Evolutionary conservation across 1,140 invertebrate species (phyloP).

Genomic region (Drosophila sturtevanti): DNA sequence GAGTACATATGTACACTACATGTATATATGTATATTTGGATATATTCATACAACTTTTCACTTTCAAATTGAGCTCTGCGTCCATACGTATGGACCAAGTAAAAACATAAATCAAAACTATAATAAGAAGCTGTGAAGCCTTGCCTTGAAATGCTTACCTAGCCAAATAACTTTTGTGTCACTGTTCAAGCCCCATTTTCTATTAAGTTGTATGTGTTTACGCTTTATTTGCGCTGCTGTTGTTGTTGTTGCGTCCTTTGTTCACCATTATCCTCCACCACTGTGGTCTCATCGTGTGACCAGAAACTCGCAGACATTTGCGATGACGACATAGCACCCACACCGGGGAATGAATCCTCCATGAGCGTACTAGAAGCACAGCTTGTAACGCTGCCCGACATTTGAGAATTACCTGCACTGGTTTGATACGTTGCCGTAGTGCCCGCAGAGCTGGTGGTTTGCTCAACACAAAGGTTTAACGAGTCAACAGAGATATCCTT

Average conservation of each 20-base stretch:
- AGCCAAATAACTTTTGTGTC: slow-evolving; percentile 63
- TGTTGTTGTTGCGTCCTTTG: slow-evolving; percentile 32
- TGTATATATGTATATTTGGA: neutral
- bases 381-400: slow-evolving; percentile 91
- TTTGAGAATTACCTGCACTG: slow-evolving; percentile 91
- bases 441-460: slow-evolving; percentile 88
- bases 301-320: slow-evolving; percentile 77
- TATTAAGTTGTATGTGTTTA: slow-evolving; percentile 39
- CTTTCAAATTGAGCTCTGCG: slow-evolving; percentile 75
- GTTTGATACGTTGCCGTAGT: slow-evolving; percentile 91
- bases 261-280: slow-evolving; percentile 67
- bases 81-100: slow-evolving; percentile 40
- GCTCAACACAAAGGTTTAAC: slow-evolving; percentile 72
- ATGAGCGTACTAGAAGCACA: slow-evolving; percentile 81
- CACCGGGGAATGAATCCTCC: slow-evolving; percentile 78
- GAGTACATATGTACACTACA: neutral
- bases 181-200: slow-evolving; percentile 61
- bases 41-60: slow-evolving; percentile 46
- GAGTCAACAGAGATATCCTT: slow-evolving; percentile 81
- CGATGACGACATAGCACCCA: slow-evolving; percentile 69
- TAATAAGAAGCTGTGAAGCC: slow-evolving; percentile 58
- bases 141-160: slow-evolving; percentile 72
- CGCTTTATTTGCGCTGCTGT: slow-evolving; percentile 42
- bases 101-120: slow-evolving; percentile 57
- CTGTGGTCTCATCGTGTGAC: slow-evolving; percentile 71